These are phyloP conservation scores for Polyergus mexicanus DNA, from an alignment of 1,140 invertebrate species.

Conservation along the genomic window DNA sequence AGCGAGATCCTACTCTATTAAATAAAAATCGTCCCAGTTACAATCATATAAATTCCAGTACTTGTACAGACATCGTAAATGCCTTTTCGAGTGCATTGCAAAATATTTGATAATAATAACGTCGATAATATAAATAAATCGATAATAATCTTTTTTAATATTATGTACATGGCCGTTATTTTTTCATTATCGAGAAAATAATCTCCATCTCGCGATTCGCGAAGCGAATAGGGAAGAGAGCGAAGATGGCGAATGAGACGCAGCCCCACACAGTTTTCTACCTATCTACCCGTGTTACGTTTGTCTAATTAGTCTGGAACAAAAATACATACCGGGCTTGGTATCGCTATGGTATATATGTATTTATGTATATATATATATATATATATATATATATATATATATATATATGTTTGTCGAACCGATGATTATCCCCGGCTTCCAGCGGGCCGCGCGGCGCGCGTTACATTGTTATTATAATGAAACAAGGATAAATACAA, in stretches of 20 bases:
- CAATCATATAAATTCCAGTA: constrained; percentile 10
- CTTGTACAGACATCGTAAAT: not conserved
- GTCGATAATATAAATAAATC: too few relatives aligned
- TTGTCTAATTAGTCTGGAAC: constrained; percentile 75
- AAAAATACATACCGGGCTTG: constrained; percentile 73
- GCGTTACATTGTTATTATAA: constrained; percentile 86
- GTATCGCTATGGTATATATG: constrained; percentile 64
- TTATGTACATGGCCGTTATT: constrained; percentile 11
- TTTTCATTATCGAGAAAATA: constrained; percentile 49
- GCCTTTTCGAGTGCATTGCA: constrained; percentile 28
- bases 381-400: constrained; percentile 40
- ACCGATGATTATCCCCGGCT: constrained; percentile 80
- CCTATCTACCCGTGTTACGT: constrained; percentile 65
- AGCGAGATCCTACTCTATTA: not conserved
- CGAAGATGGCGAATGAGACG: constrained; percentile 1
- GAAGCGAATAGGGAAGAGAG: constrained; percentile 36
- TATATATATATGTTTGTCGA: constrained; percentile 68
- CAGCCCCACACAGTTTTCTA: constrained; percentile 20
- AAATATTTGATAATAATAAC: not conserved
- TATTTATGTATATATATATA: not conserved
- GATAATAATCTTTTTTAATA: too few relatives aligned
- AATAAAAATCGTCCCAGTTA: not conserved
- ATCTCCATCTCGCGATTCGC: not conserved
- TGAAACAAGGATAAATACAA: constrained; percentile 86
- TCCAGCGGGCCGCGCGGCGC: constrained; percentile 73